These are phyloP conservation scores for Nudaria mundana DNA, from an alignment of 2,888 invertebrate species.

Conservation along the genomic window DNA sequence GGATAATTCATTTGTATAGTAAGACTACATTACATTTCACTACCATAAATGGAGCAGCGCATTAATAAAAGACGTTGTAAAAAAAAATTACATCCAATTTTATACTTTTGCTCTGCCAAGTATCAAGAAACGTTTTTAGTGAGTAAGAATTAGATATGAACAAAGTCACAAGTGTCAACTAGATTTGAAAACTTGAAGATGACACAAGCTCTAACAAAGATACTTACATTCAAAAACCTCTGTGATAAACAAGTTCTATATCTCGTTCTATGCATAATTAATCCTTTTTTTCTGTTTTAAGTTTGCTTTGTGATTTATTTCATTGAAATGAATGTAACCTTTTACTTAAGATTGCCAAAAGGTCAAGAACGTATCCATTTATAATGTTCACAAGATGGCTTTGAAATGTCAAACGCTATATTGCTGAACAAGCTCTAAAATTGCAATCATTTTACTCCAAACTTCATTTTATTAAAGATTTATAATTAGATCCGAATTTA, in stretches of 20 bases:
- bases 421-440: constrained; percentile 11
- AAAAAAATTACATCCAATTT: no score
- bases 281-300: constrained; percentile 20
- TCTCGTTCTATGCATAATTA: constrained; percentile 10
- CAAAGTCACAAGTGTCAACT: no score
- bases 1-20: no score
- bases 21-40: no score
- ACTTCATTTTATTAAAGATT: constrained; percentile 15
- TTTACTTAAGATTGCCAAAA: constrained; percentile 34
- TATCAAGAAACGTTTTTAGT: no score
- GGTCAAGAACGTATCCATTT: constrained; percentile 43
- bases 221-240: neutral
- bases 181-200: neutral
- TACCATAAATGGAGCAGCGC: no score
- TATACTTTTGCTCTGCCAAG: no score
- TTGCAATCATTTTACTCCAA: constrained; percentile 6
- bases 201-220: neutral
- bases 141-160: no score
- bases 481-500: constrained; percentile 12
- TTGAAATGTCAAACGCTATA: constrained; percentile 34
- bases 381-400: constrained; percentile 30
- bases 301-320: constrained; percentile 27
- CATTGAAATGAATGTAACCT: constrained; percentile 31
- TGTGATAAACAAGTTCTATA: constrained; percentile 11
- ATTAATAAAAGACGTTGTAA: no score